Conservation (phyloP, 2,113 vertebrate species). For the Chaetodon auriga region DNA sequence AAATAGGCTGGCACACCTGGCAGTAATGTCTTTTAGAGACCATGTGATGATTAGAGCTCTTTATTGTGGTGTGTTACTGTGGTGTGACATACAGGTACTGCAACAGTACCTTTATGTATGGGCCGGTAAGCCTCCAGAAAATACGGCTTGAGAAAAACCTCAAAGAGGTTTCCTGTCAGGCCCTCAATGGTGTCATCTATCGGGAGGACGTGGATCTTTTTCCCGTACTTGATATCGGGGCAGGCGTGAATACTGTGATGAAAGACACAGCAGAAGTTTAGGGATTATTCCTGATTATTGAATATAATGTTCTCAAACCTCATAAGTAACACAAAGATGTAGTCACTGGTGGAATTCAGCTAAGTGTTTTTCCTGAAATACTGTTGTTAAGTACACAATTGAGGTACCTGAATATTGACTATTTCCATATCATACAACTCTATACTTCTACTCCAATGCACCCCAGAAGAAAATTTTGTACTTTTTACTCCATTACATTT, state of each 20-base stretch:
- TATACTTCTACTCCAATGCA: not conserved
- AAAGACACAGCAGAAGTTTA: conserved; percentile 7
- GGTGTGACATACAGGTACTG: no score
- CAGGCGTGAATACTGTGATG: conserved; percentile 93
- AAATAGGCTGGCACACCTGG: not conserved
- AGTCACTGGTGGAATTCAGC: not conserved
- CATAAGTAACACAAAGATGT: not conserved
- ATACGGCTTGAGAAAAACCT: conserved; percentile 96
- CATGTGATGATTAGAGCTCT: not conserved
- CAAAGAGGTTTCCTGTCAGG: conserved; percentile 95
- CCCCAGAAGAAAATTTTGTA: not conserved
- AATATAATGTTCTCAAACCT: not conserved
- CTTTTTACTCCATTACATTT: not conserved
- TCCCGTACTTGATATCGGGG: conserved; percentile 96
- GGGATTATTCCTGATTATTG: not conserved
- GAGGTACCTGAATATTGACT: not conserved
- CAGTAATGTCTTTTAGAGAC: not conserved
- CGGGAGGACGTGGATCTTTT: conserved; percentile 93
- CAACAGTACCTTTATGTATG: conserved; percentile 90
- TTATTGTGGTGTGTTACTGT: not conserved
- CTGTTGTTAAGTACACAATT: not conserved
- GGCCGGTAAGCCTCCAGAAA: conserved; percentile 96
- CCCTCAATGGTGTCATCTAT: conserved; percentile 97
- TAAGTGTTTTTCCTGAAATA: not conserved
- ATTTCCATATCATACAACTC: not conserved